Conservation (phyloP, 2,113 vertebrate genomes). For the Cisticola juncidis region DNA sequence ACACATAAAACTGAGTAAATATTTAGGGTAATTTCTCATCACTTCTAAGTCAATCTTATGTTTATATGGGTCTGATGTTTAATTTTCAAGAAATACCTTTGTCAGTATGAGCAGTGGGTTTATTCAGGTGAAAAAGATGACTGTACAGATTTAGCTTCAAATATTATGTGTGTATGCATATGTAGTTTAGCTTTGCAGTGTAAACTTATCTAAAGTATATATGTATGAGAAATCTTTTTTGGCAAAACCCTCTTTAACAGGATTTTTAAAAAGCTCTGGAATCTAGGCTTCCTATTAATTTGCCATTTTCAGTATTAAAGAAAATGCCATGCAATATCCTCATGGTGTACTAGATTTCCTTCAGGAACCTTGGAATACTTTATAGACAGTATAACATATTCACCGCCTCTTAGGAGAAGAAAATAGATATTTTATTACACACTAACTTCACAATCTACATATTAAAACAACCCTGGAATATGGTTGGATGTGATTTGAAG, state of each 20-base stretch:
- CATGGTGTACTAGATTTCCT: background rate
- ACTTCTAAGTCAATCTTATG: background rate
- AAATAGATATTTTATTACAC: background rate
- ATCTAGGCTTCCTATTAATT: background rate
- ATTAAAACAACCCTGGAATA: background rate
- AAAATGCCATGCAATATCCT: background rate
- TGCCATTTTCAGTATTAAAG: background rate
- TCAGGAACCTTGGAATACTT: background rate
- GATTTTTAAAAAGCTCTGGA: background rate
- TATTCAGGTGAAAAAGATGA: background rate
- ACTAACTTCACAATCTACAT: background rate
- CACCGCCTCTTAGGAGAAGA: background rate
- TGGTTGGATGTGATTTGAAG: background rate
- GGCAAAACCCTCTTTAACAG: background rate
- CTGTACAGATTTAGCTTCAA: background rate
- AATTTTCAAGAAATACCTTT: background rate
- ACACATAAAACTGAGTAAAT: background rate
- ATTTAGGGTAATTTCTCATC: background rate
- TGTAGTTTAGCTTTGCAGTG: background rate
- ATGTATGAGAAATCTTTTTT: no score
- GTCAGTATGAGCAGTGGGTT: background rate
- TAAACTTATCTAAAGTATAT: background rate
- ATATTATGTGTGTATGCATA: background rate
- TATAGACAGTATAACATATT: background rate
- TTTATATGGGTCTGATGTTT: background rate